Conservation (phyloP, 1,140 invertebrate species). For the Stegodyphus mimosarum region DNA sequence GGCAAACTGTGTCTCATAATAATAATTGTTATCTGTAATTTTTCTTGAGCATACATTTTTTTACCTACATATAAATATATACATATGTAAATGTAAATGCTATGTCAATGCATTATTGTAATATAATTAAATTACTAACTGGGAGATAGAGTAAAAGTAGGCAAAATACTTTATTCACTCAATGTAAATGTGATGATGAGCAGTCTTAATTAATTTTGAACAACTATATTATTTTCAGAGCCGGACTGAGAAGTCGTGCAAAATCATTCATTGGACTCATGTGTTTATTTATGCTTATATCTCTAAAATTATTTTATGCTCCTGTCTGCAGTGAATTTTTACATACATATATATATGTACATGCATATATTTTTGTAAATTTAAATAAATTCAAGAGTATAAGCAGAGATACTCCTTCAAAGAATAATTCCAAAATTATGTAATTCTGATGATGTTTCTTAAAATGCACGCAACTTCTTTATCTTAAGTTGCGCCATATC, state of each 20-base stretch:
- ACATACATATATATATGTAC: not conserved
- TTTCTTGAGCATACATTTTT: constrained; percentile 55
- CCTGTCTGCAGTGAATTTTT: not conserved
- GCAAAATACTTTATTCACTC: constrained; percentile 28
- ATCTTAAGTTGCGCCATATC: no score
- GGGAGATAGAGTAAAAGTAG: constrained; percentile 50
- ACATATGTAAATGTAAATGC: constrained; percentile 60
- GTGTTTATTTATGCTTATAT: not conserved
- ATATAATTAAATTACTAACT: constrained; percentile 49
- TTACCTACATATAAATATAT: constrained; percentile 52
- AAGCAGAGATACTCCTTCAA: not conserved
- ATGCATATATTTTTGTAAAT: not conserved
- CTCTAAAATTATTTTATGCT: not conserved
- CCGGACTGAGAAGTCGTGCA: not conserved
- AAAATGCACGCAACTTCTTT: no score
- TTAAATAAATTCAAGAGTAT: not conserved
- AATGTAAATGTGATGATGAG: constrained; percentile 36
- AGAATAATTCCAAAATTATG: no score
- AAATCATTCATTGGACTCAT: not conserved
- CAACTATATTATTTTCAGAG: constrained; percentile 18
- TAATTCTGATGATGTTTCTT: no score
- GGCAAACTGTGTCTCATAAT: constrained; percentile 37
- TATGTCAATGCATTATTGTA: constrained; percentile 49
- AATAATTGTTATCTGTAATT: constrained; percentile 54
- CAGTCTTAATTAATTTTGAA: constrained; percentile 26